phyloP scores from a whole-genome alignment of 2,797 vertebrate species.

The Ficedula albicollis region DNA sequence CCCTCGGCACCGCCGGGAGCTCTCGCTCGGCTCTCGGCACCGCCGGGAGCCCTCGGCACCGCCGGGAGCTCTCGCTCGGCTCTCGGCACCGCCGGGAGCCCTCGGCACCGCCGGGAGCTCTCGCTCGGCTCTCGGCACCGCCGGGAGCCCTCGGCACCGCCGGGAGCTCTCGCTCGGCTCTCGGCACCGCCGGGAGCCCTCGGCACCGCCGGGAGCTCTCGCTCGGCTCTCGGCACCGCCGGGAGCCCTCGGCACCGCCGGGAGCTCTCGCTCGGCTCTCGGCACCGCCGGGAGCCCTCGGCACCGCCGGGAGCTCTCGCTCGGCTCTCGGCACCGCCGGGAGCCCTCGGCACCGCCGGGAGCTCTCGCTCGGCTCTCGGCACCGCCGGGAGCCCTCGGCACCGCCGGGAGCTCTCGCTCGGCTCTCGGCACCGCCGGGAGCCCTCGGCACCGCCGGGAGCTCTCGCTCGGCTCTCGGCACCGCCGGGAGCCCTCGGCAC shows the following conservation, averaged over 20 bases:
- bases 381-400: background rate
- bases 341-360: background rate
- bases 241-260: background rate
- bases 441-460: background rate
- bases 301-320: background rate
- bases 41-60: no score
- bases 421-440: background rate
- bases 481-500: background rate
- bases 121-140: background rate
- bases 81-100: background rate
- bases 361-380: conserved; percentile 42
- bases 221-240: background rate
- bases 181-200: no score
- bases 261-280: background rate
- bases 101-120: background rate
- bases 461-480: background rate
- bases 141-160: background rate
- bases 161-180: background rate
- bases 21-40: background rate
- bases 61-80: background rate
- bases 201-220: background rate
- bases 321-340: background rate
- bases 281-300: background rate
- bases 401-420: no score
- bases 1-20: background rate